Base-by-base conservation (phyloP, 1,140 invertebrate species). In the Lethrus apterus region DNA sequence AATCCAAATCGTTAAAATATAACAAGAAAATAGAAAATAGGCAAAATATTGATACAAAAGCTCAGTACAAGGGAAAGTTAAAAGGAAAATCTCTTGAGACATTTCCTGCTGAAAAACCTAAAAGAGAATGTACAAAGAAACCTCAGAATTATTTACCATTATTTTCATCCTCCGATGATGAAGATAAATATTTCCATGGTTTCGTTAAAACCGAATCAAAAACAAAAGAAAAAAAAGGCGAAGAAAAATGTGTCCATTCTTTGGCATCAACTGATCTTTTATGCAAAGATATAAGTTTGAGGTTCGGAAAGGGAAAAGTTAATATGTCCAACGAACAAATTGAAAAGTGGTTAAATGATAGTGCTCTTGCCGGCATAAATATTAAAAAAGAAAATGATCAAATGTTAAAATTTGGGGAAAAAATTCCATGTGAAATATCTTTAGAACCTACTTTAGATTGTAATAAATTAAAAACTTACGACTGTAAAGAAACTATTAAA, bases 241-340 rank as follows among this genome's bases (percentile, higher is more conserved):
- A 18, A 34, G 14, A 20, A 14, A 52, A 44, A 32, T 33, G 34
- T 13, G 17, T 26, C 20, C 38, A 41, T 41, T 36, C 30, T 46
- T 36, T 45, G 11, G 20, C 50, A 15, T 53, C 47, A 14, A 38
- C 56, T 2, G 63, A 65, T 50, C 38, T 66, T 24, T 49, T 59
- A 11, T 55, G 53, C 33, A 64, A 65, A 52, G 63, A 66, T 53
- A 47, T 66, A 7, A 55, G 59, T 3, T 51, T 59, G 34, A 38
- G 62, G 26, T 64, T 56, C 51, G 72, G 78, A 36, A 82, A 82
- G 59, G 78, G 76, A 10, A 78, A 80, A 55, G 77, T 83, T 0
- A 82, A 80, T 47, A 81, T 82, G 78, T 79, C 80, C 0, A 79
- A 74, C 9, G 82, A 84, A 55, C 78, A 83, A 57, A 83, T 83